Evolutionary conservation across 2,113 vertebrate genomes (phyloP), one percentile per base, ranked within the genome.

Genomic region (Ctenodactylus gundi): DNA sequence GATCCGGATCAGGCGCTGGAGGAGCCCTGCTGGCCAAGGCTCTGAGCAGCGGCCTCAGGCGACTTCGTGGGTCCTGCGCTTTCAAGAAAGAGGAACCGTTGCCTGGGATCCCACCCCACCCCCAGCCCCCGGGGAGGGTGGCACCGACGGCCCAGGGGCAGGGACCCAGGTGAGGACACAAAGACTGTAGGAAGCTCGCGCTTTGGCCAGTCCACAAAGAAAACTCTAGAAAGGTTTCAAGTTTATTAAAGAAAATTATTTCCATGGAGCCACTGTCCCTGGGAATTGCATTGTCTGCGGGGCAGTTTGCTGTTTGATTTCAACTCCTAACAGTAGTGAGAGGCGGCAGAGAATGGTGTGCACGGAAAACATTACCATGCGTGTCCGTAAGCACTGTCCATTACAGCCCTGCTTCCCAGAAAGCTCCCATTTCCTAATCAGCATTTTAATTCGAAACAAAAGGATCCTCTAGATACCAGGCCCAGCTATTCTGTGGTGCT

Each of bases 171-270:
- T 25, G 11, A 12, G 62, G 53, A 73, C 80, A 92, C 12, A 85
- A 1, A 94, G 51, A 91, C 58, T 60, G 64, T 92, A 78, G 62
- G 34, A 90, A 51, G 0, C 0, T 51, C 20, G 12, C 68, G 67
- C 68, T 41, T 44, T 78, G 68, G 70, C 46, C 49, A 53, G 0
- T 68, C 65, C 84, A 3, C 68, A 70, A 90, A 87, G 87, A 44
- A 86, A 41, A 46, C 29, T 36, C 76, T 91, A 94, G 90, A 95
- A 78, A 58, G 21, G 60, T 94, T 91, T 77, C 84, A 58, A 23
- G 62, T 60, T 95, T 83, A 36, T 57, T 53, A 68, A 73, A 91
- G 67, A 87, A 39, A 89, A 96, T 90, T 87, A 73, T 91, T 89
- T 91, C 60, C 49, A 58, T n/a, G 80, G 44, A 95, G 60, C 65